phyloP scores from a whole-genome alignment of 2,113 vertebrate species.

The Bubo bubo region DNA sequence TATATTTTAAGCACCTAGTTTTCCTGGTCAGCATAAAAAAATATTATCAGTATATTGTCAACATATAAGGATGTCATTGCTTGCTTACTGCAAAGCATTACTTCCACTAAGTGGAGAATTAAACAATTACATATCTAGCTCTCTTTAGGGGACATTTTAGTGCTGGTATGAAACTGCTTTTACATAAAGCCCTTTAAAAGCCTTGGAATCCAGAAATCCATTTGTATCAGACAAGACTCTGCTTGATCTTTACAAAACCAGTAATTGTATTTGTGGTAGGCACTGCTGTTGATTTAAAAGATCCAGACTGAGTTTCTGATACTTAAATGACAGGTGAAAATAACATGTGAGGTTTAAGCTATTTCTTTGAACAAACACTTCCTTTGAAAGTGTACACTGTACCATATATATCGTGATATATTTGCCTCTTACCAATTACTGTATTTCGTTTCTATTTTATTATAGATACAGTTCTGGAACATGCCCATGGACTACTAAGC shows the following conservation, averaged over 20 bases:
- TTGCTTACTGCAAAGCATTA: conserved; percentile 41
- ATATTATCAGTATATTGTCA: conserved; percentile 15
- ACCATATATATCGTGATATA: neutral
- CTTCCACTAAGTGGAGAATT: conserved; percentile 34
- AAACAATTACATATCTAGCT: conserved; percentile 5
- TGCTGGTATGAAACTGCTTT: neutral
- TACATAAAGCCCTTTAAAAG: neutral
- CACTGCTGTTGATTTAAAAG: conserved; percentile 17
- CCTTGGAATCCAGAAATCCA: neutral
- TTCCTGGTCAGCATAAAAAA: neutral
- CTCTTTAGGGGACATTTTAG: neutral
- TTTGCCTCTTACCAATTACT: neutral
- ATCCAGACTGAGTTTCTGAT: conserved; percentile 18
- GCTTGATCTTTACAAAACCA: conserved; percentile 2
- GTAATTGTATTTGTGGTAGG: neutral
- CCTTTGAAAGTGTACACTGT: conserved; percentile 12
- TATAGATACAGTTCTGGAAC: neutral
- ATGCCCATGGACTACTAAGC: conserved; percentile 13
- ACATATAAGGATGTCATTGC: conserved; percentile 34
- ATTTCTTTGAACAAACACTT: conserved; percentile 6
- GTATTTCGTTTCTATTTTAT: neutral
- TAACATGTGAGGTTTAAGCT: neutral
- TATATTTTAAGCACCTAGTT: neutral
- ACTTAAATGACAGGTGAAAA: neutral
- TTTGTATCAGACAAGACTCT: conserved; percentile 31